Evolutionary conservation across 92 coral and sea anemone species (phyloP), one percentile per base, ranked within the genome.

Genomic region (Epizoanthus stellaris): DNA sequence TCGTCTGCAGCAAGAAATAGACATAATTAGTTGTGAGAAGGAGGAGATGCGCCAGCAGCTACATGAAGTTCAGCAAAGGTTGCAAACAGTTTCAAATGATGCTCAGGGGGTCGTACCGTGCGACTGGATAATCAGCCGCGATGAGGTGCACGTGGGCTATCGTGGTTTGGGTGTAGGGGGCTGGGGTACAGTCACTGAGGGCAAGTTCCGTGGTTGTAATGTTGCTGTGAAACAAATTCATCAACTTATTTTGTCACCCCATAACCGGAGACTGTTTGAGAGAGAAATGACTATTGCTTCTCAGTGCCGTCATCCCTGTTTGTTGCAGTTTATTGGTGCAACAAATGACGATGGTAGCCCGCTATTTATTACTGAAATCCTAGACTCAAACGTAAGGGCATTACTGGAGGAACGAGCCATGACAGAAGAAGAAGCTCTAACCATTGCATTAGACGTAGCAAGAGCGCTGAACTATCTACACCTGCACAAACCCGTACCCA

Each of bases 221-320:
- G 99, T 96, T 4, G 99, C 99, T 6, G 95, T 94, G 38, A 96
- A 96, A 83, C 95, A 89, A 83, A 94, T 96, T 77, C 98, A 94
- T 53, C 95, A 94, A 43, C 92, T 94, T 4, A 94, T 94, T 61
- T 87, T 96, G 40, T 96, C 99, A 14, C 94, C 99, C 0, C 98
- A 96, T 73, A 96, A 96, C 86, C 85, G 95, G 54, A 87, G 98
- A 63, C 82, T 96, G 80, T 96, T 96, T 76, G 93, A 92, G 82
- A 82, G 99, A 59, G 99, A 96, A 80, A 96, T 96, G 99, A 84
- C 83, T 21, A 94, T 96, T 65, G 99, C 99, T 1, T 89, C 98
- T 5, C 92, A 93, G 61, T 94, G 98, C 54, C 94, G 98, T 4
- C 99, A 96, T 82, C 99, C 99, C 20, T 91, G 92, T 70, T 80